These are phyloP conservation scores for Cactoblastis cactorum DNA, from an alignment of 2,888 invertebrate genomes.

Conservation along the genomic window DNA sequence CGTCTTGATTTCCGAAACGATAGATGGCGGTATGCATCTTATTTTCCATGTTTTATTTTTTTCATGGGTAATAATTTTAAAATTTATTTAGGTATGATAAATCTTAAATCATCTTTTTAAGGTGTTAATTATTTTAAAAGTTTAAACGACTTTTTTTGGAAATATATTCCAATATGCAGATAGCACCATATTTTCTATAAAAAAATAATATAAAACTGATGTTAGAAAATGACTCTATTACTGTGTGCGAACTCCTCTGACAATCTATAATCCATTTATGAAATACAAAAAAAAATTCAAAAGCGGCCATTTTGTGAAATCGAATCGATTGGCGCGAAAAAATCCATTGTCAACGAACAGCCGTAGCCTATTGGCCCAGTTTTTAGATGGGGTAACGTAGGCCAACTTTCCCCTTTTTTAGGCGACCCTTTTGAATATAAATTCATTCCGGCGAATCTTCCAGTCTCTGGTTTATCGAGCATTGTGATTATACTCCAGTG, in stretches of 20 bases:
- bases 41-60: background rate
- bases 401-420: slow-evolving; percentile 66
- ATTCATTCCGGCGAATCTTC: slow-evolving; percentile 45
- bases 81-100: no score
- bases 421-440: slow-evolving; percentile 55
- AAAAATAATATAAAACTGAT: no score
- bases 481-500: background rate
- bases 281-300: slow-evolving; percentile 34
- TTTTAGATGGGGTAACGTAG: slow-evolving; percentile 66
- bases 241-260: no score
- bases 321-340: slow-evolving; percentile 73
- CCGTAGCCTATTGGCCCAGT: slow-evolving; percentile 72
- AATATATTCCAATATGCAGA: no score
- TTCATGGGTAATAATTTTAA: background rate
- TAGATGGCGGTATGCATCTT: slow-evolving; percentile 51
- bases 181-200: no score
- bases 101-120: no score
- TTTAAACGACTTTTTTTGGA: no score
- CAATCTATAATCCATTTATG: slow-evolving; percentile 11
- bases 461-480: slow-evolving; percentile 29
- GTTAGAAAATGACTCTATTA: no score
- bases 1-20: slow-evolving; percentile 17
- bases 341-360: slow-evolving; percentile 62
- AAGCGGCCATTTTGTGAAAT: slow-evolving; percentile 69
- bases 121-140: no score